Evolutionary conservation across 1,140 invertebrate genomes (phyloP).

Genomic region (honey bee (Apis mellifera)): Amel_HAv3.1 CM009933.2:785001-785500

Average conservation of each 20-base stretch:
- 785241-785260: background rate
- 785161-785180: too few relatives aligned
- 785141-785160: background rate
- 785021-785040: accelerated
- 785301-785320: background rate
- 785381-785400: background rate
- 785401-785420: background rate
- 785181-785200: accelerated
- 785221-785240: background rate
- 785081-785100: background rate
- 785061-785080: constrained; percentile 15
- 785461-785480: background rate
- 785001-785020: background rate
- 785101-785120: background rate
- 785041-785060: background rate
- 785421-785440: background rate
- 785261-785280: background rate
- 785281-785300: constrained; percentile 26
- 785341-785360: background rate
- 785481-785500: too few relatives aligned
- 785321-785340: accelerated
- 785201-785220: background rate
- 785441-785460: accelerated
- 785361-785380: accelerated
- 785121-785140: constrained; percentile 21